Evolutionary conservation across 2,888 invertebrate species (phyloP), one percentile per base, ranked within the genome.

Genomic region (Danaus chrysippus): DNA sequence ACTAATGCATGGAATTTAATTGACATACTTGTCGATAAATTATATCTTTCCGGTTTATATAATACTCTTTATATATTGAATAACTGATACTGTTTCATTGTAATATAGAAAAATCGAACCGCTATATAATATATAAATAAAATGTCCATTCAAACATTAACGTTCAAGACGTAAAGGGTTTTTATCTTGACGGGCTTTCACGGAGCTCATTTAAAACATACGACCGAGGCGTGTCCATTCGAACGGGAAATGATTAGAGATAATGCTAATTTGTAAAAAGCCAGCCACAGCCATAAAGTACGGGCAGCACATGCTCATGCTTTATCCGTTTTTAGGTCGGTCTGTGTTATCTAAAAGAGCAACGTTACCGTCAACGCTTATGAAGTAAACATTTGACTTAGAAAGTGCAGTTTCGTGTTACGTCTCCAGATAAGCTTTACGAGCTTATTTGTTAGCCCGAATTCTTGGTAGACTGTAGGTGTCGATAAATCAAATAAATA

Each of bases 361-460:
- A 81, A 79, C 77, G 78, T 77, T 65, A 66, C 75, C 76, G 76
- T 81, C 81, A 10, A 84, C 84, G 82, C 79, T 49, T 10, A n/a
- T 72, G 83, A 78, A 80, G 75, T 79, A 85, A 91, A 91, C 82
- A 89, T 91, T 90, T 89, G 82, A 83, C 76, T 84, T 89, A 89
- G 90, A 91, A 90, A 91, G 91, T 91, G 89, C 85, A 84, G 86
- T 88, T 87, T 81, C 87, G 83, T 90, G 91, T 90, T 86, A 82
- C 81, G 86, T 83, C 72, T 75, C 77, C 69, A 86, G 86, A 88
- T 88, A 87, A 86, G 74, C 72, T 78, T 74, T 76, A 78, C 82
- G 79, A 76, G 81, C 74, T 74, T 83, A 79, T 83, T 84, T 81
- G 76, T 78, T 81, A 81, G 79, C 77, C 82, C 77, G 78, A 81